Evolutionary conservation across 2,888 invertebrate genomes (phyloP), one percentile per base, ranked within the genome.

Genomic region (Bembecia ichneumoniformis): DNA sequence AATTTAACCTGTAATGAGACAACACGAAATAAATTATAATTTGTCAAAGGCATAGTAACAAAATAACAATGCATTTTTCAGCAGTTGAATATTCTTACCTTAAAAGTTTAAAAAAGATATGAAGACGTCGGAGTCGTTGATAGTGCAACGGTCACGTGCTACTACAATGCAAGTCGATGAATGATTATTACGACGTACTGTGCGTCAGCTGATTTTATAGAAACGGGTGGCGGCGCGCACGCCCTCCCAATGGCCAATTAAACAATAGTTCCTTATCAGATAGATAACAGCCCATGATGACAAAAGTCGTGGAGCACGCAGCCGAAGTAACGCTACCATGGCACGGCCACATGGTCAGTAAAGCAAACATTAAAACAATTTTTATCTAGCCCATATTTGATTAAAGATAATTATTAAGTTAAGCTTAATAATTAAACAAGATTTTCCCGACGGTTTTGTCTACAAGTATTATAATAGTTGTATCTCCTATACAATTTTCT

Each of bases 201-300:
- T 44, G 46, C 35, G 28, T n/a, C 3, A 53, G 61, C 58, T 55
- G 58, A 61, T 74, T 82, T 62, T 82, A 81, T 79, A 80, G 59
- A 58, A 45, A 61, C 71, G 60, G 76, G 75, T 70, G 68, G 28
- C 68, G 58, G 68, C 69, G 63, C 61, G 68, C 86, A 84, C 83
- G 74, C 84, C 86, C 79, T 76, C 82, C 55, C 52, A 60, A 58
- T 71, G 63, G 52, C 86, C 84, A 86, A 87, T 86, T 65, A 70
- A 69, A 68, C 65, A 61, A 67, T 55, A 56, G 51, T 52, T 57
- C 55, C 50, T 51, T 62, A 61, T 61, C 59, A 62, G 52, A 53
- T 54, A 58, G 66, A 68, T 74, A 71, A 71, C 63, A 52, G 60
- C 59, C 57, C 66, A 73, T 66, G 68, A 65, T 58, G 64, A 65